These are phyloP conservation scores for Plagiodera versicolora DNA, from an alignment of 2,888 invertebrate species.

Conservation along the genomic window DNA sequence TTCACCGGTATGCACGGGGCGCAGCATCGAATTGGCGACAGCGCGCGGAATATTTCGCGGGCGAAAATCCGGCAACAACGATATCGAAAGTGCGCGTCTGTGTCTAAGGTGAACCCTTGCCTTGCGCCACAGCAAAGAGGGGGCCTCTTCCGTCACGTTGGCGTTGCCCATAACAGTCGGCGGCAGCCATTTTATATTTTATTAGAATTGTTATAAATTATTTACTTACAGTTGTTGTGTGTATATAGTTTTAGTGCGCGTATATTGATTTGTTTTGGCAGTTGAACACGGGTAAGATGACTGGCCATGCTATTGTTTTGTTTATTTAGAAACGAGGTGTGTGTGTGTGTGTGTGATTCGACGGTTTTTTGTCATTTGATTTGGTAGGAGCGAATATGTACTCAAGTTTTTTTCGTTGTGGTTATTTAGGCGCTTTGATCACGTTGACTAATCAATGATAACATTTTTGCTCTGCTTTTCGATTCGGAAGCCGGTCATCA, in stretches of 20 bases:
- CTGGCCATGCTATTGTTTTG: no score
- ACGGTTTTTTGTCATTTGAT: not conserved
- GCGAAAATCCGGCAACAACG: conserved; percentile 20
- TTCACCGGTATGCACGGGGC: no score
- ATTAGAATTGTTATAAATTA: conserved; percentile 43
- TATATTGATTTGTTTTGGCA: conserved; percentile 36
- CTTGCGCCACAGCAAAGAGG: conserved; percentile 79
- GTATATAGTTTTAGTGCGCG: conserved; percentile 34
- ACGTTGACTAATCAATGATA: no score
- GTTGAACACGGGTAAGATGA: conserved; percentile 31
- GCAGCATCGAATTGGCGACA: not conserved
- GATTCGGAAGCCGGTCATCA: conserved; percentile 30
- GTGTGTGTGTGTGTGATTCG: not conserved
- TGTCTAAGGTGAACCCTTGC: conserved; percentile 61
- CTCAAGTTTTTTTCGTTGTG: not conserved
- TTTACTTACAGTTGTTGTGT: conserved; percentile 38
- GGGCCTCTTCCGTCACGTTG: conserved; percentile 58
- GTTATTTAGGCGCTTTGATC: not conserved
- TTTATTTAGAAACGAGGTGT: not conserved
- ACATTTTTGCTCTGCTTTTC: conserved; percentile 1
- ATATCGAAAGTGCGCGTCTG: conserved; percentile 39
- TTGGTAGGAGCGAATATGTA: not conserved
- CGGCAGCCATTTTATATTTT: conserved; percentile 52
- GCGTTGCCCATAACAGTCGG: conserved; percentile 52
- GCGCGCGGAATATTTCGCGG: conserved; percentile 9